phyloP scores from a whole-genome alignment of 2,888 invertebrate species.

The Drosophila putrida region DNA sequence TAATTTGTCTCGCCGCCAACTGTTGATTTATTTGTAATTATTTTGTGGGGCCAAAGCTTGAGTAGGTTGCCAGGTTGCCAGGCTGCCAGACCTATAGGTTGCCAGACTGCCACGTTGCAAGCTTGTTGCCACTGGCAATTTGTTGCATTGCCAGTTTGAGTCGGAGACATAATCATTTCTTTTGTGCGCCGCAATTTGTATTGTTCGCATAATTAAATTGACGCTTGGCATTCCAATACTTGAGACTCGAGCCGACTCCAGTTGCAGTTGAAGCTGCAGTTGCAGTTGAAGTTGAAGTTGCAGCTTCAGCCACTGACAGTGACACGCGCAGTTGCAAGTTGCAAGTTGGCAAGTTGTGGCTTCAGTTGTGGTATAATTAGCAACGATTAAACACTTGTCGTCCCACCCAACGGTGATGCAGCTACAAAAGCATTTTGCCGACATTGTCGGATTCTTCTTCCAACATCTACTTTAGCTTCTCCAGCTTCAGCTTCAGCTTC shows the following conservation, averaged over 20 bases:
- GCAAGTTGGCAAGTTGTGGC: constrained; percentile 10
- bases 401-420: constrained; percentile 68
- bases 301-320: constrained; percentile 57
- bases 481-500: not conserved
- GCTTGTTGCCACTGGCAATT: constrained; percentile 55
- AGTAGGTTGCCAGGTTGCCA: not conserved
- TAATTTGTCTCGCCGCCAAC: constrained; percentile 75
- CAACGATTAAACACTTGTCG: constrained; percentile 80
- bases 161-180: constrained; percentile 73
- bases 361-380: constrained; percentile 70
- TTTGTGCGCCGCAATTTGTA: constrained; percentile 73
- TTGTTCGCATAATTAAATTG: constrained; percentile 82
- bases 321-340: constrained; percentile 69
- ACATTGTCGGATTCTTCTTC: constrained; percentile 11
- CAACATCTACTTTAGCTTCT: not conserved
- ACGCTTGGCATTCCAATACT: constrained; percentile 74
- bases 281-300: constrained; percentile 11
- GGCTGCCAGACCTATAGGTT: not conserved
- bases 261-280: not conserved
- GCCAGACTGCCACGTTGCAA: not conserved
- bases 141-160: constrained; percentile 47
- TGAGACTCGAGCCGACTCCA: not conserved
- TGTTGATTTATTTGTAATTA: constrained; percentile 71
- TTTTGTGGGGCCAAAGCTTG: constrained; percentile 25
- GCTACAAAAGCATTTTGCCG: constrained; percentile 74